A percentile compares a stretch with the other conserved stretches of the same genome.
Evolutionary conservation across 2,888 invertebrate genomes (phyloP).

Genomic region (Polylopha cassiicola): DNA sequence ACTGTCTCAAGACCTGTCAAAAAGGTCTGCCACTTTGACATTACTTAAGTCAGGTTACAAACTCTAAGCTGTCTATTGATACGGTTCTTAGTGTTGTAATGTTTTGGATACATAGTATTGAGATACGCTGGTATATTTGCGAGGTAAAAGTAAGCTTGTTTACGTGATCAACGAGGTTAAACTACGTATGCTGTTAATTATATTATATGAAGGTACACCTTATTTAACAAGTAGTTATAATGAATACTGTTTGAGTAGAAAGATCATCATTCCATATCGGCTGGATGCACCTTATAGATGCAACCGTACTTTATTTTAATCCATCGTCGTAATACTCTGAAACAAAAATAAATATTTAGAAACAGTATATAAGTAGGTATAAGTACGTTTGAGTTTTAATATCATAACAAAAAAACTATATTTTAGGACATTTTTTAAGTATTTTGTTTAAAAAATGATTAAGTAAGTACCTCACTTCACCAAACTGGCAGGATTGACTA

Average conservation of each 20-base stretch:
- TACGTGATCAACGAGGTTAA: slow-evolving; percentile 37
- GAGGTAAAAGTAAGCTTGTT: slow-evolving; percentile 56
- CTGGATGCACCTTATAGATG: slow-evolving; percentile 52
- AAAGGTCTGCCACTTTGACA: no score
- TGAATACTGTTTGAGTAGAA: slow-evolving; percentile 73
- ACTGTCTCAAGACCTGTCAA: no score
- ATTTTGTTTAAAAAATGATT: no score
- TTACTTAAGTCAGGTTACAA: background rate
- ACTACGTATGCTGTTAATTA: slow-evolving; percentile 30
- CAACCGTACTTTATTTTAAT: slow-evolving; percentile 45
- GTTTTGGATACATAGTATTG: slow-evolving; percentile 16
- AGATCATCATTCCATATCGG: slow-evolving; percentile 69
- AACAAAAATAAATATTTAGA: slow-evolving; percentile 29
- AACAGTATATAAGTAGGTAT: background rate
- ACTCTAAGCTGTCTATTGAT: background rate
- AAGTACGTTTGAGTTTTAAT: no score
- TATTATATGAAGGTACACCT: slow-evolving; percentile 43
- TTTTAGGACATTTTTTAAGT: no score
- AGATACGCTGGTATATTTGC: slow-evolving; percentile 39
- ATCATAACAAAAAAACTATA: no score
- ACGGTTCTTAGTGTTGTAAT: no score
- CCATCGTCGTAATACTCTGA: slow-evolving; percentile 58
- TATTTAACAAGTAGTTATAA: slow-evolving; percentile 57
- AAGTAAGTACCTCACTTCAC: slow-evolving; percentile 54
- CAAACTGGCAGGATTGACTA: slow-evolving; percentile 71